Base-by-base conservation (phyloP, 2,888 invertebrate genomes). In the Anoplius nigerrimus region DNA sequence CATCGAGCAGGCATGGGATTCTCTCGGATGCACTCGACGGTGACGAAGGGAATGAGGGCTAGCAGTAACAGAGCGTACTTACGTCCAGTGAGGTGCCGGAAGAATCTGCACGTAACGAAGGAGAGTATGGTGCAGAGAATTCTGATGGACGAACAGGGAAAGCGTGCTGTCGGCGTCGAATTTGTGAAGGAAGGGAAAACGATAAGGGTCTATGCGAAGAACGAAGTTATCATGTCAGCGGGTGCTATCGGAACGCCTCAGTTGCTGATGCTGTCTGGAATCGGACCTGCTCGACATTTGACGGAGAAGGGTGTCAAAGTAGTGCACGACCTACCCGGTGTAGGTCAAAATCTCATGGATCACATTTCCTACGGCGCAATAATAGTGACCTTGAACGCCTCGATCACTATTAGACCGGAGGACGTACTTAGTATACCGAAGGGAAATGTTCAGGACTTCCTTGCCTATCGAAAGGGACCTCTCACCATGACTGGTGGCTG, bases 261-360 rank as follows among this genome's bases (percentile, higher is more conserved):
- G 85, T 84, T 96, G 5, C 89, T 97, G 18, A 93, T 95, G 93
- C 87, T 96, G 16, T 95, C 95, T 2, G 96, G 96, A 2, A 91
- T 95, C 8, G 94, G 94, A 0, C 93, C 93, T 0, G 90, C 86
- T 68, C 88, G 90, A 34, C 92, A 94, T 81, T 89, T 94, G 57
- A 89, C 90, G 68, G 87, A 91, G 0, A 82, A 91, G 68, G 90
- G 90, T 51, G 92, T 93, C 46, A 88, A 90, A 0, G 89, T 92
- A 0, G 77, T 92, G 0, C 89, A 90, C 80, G 91, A 93, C 85
- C 89, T 92, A 42, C 90, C 90, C 5, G 34, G 34, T 1, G 94
- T 94, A 0, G 94, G 95, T 1, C 90, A 92, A 71, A 93, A 93
- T 81, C 87, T 94, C 3, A 93, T 93, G 91, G 94, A 94, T 80